Percentiles rank a stretch among this genome's conserved stretches.
phyloP scores from a whole-genome alignment of 2,888 invertebrate species.

The Drosophila austrosaltans region DNA sequence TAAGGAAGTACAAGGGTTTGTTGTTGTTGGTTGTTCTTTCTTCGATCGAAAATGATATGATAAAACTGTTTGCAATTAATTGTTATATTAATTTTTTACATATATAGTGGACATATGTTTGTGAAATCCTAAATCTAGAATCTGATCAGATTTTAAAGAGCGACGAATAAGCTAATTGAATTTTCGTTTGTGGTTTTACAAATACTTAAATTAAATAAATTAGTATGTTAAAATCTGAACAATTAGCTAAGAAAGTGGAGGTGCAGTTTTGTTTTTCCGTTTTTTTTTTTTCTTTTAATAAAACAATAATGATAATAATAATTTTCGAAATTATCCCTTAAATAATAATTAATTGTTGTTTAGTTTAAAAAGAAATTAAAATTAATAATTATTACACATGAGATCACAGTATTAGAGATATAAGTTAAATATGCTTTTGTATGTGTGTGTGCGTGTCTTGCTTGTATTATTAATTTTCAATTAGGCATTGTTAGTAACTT shows the following conservation, averaged over 20 bases:
- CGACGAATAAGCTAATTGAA: conserved; percentile 43
- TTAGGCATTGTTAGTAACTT: too few species aligned
- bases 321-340: conserved; percentile 52
- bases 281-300: not conserved
- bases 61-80: conserved; percentile 45
- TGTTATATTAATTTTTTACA: conserved; percentile 26
- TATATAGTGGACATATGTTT: conserved; percentile 10
- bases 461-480: conserved; percentile 52
- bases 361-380: conserved; percentile 66
- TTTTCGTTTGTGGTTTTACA: conserved; percentile 51
- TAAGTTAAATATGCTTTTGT: conserved; percentile 76
- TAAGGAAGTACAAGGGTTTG: conserved; percentile 75
- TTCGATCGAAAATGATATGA: conserved; percentile 62
- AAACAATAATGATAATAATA: conserved; percentile 42
- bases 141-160: conserved; percentile 27
- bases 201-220: conserved; percentile 77
- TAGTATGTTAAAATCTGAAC: conserved; percentile 66
- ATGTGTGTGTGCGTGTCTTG: conserved; percentile 47
- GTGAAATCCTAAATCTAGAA: conserved; percentile 67
- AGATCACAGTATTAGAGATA: conserved; percentile 84
- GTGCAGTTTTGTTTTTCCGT: conserved; percentile 39
- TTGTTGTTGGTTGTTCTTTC: conserved; percentile 34
- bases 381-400: conserved; percentile 83
- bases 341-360: conserved; percentile 55
- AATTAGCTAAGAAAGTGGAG: conserved; percentile 67